Base-by-base conservation (phyloP, 2,797 vertebrate species). In the Vespertilio murinus region DNA sequence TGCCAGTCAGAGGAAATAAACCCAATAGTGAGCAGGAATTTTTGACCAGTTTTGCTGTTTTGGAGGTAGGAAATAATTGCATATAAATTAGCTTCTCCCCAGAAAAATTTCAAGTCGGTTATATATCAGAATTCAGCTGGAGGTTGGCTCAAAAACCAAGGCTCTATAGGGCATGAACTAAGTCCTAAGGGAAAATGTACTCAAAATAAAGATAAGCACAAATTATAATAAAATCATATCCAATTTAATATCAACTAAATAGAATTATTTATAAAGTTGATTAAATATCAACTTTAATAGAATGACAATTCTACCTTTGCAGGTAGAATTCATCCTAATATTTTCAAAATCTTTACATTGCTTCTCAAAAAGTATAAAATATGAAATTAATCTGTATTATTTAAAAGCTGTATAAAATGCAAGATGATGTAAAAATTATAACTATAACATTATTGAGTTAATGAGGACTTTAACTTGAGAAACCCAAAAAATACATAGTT, bases 311-410 rank as follows among this genome's bases (percentile, higher is more conserved):
- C n/a, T n/a, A n/a, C n/a, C n/a, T n/a, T n/a, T n/a, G n/a, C n/a
- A n/a, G n/a, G n/a, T n/a, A n/a, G n/a, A n/a, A n/a, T 74, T 75
- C 12, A 42, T 52, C 74, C 23, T 61, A 54, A 70, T 18, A 16
- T 42, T 93, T 52, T 86, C 35, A 13, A 95, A 79, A 65, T 87
- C 9, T 79, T 96, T 25, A 86, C 40, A 45, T 91, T 88, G 28
- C 33, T 49, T 54, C 18, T 64, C 61, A 77, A 59, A 42, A 59
- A 59, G 4, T 71, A 1, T 69, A 67, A 49, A 90, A 30, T 65
- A 74, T 59, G 30, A 88, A 80, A 30, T 64, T 5, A 88, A 2
- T 25, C 35, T 45, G 59, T 80, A 67, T 73, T 86, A 42, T 52
- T 35, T 81, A 74, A 91, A 90, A 3, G 2, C 40, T 67, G 67